Evolutionary conservation across 2,797 vertebrate genomes (phyloP), one percentile per base, ranked within the genome.

Genomic region (Lagocephalus sceleratus): DNA sequence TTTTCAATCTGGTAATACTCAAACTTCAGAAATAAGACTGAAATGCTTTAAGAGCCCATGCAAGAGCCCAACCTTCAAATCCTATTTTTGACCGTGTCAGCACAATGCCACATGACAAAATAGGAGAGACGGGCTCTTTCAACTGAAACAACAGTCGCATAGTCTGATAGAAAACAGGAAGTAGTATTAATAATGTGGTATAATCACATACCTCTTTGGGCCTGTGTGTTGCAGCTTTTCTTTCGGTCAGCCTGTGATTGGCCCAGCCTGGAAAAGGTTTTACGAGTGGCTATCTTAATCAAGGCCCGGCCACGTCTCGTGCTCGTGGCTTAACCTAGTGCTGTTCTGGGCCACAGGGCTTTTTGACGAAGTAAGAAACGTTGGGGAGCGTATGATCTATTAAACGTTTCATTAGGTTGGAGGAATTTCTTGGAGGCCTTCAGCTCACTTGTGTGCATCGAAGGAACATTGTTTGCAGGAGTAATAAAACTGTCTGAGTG

Each of bases 191-290:
- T 29, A 29, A 8, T 11, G 8, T 5, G 26, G 4, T 9, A 8
- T 29, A 29, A 29, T 8, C 26, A 10, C 26, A 29, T 8, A 29
- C 26, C 26, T 8, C 26, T 2, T 25, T 25, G 25, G 25, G 2
- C 25, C 25, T 25, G n/a, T 40, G 21, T 66, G 68, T 66, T 67
- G 50, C 68, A 76, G 66, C 56, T 29, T 69, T 66, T 66, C 42
- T 67, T 77, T 71, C 75, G 16, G 38, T 11, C 35, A 3, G 10
- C 47, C 53, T 60, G 47, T 41, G 41, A 66, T 57, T 56, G 42
- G 47, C 60, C 35, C 48, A 6, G n/a, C 39, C 54, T 55, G 35
- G 11, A 25, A 26, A 55, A 16, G 41, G n/a, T 56, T 29, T 41
- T 59, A 5, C 51, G 17, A 68, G 54, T 47, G 38, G 65, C 57